A percentile compares a stretch with the other conserved stretches of the same genome.
These are phyloP conservation scores for Penaeus japonicus DNA, from an alignment of 1,140 invertebrate species.

Conservation along the genomic window DNA sequence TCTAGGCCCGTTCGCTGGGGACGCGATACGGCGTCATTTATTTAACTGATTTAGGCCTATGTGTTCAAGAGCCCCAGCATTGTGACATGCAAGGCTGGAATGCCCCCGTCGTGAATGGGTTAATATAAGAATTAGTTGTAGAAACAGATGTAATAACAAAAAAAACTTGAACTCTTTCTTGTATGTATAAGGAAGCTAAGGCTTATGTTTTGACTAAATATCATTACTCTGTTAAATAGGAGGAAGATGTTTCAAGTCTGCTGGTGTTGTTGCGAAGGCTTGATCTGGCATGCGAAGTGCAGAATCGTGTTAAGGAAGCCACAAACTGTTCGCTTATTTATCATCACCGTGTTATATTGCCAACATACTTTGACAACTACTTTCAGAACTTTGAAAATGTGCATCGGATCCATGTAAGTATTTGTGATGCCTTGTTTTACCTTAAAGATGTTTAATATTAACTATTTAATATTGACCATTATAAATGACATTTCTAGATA, in stretches of 20 bases:
- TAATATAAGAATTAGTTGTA: no score
- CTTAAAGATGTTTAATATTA: no score
- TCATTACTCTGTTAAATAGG: slow-evolving; percentile 58
- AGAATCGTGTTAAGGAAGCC: slow-evolving; percentile 69
- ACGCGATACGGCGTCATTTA: no score
- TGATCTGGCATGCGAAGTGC: slow-evolving; percentile 71
- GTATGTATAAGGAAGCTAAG: background rate
- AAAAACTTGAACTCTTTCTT: background rate
- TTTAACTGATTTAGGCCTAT: no score
- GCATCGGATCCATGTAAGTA: slow-evolving; percentile 63
- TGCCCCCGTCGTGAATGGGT: no score
- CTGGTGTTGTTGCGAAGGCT: slow-evolving; percentile 70
- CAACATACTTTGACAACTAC: slow-evolving; percentile 78
- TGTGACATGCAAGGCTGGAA: no score
- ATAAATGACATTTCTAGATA: no score
- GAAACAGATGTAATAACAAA: no score
- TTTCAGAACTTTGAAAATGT: slow-evolving; percentile 73
- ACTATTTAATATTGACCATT: no score
- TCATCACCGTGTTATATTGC: slow-evolving; percentile 81
- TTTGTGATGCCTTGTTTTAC: background rate
- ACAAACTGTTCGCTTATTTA: slow-evolving; percentile 82
- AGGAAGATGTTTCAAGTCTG: slow-evolving; percentile 68
- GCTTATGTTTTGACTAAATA: no score
- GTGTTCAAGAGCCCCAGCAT: no score
- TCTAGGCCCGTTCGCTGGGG: no score